A percentile compares a stretch with the other conserved stretches of the same genome.
phyloP scores from a whole-genome alignment of 2,888 invertebrate species.

The Ichneumoninae sp. region DNA sequence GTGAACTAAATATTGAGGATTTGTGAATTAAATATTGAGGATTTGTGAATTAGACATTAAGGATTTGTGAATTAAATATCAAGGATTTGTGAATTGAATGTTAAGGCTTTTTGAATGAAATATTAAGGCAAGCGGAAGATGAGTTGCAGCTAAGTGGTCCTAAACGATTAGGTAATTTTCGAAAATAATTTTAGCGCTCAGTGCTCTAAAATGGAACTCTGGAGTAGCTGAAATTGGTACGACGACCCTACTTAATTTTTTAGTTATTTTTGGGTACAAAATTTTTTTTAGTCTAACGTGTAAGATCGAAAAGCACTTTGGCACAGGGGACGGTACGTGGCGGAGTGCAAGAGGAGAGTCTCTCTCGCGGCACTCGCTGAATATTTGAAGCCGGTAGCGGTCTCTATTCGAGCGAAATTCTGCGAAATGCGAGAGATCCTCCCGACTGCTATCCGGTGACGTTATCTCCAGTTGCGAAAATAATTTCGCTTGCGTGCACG shows the following conservation, averaged over 20 bases:
- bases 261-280: neutral
- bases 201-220: too few relatives aligned
- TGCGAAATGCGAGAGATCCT: conserved; percentile 12
- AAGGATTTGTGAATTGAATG: too few relatives aligned
- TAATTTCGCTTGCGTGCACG: conserved; percentile 13
- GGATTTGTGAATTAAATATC: too few relatives aligned
- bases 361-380: conserved; percentile 17
- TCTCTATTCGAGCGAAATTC: neutral
- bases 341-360: conserved; percentile 1
- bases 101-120: too few relatives aligned
- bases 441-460: conserved; percentile 12
- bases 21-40: too few relatives aligned
- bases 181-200: too few relatives aligned
- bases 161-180: too few relatives aligned
- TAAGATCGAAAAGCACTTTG: conserved; percentile 14
- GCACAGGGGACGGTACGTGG: neutral
- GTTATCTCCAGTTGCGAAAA: neutral
- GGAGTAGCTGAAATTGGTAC: too few relatives aligned
- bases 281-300: neutral
- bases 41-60: too few relatives aligned
- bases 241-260: neutral
- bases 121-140: too few relatives aligned
- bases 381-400: conserved; percentile 16
- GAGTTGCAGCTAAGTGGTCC: too few relatives aligned
- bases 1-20: too few relatives aligned